Evolutionary conservation across 1,140 invertebrate species (phyloP).

Genomic region (Adelges cooleyi): DNA sequence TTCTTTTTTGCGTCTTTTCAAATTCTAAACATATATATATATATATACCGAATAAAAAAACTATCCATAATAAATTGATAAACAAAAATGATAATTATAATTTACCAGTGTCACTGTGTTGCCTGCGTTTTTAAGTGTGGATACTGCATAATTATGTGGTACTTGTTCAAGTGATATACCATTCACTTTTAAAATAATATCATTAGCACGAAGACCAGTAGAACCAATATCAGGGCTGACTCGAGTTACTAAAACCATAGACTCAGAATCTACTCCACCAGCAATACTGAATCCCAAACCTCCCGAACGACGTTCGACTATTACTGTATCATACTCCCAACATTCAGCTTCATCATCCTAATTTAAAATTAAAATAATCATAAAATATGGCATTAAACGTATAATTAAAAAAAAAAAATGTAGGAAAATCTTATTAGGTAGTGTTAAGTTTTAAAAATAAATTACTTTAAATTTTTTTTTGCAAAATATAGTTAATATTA

Average conservation of each 20-base stretch:
- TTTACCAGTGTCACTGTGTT: slow-evolving; percentile 70
- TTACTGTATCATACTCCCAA: slow-evolving; percentile 78
- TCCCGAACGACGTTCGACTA: slow-evolving; percentile 68
- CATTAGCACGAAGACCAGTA: slow-evolving; percentile 72
- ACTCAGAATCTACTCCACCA: slow-evolving; percentile 65
- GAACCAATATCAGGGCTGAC: slow-evolving; percentile 94
- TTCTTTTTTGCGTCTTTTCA: slow-evolving; percentile 20
- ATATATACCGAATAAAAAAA: neutral
- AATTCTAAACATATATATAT: neutral
- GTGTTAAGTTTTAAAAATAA: no score
- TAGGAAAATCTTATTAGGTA: no score
- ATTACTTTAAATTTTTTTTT: no score
- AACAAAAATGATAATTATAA: neutral
- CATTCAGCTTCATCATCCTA: slow-evolving; percentile 19
- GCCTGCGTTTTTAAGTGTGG: slow-evolving; percentile 89
- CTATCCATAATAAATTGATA: neutral
- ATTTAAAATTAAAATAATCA: neutral
- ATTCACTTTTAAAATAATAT: slow-evolving; percentile 85
- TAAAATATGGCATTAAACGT: no score
- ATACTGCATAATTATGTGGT: slow-evolving; percentile 83
- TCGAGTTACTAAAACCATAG: slow-evolving; percentile 95
- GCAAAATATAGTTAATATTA: no score
- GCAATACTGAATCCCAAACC: slow-evolving; percentile 96
- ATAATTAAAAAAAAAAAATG: no score
- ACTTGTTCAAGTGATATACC: slow-evolving; percentile 81